phyloP scores from a whole-genome alignment of 2,888 invertebrate genomes.

The Drosophila nr. perissopoda region DNA sequence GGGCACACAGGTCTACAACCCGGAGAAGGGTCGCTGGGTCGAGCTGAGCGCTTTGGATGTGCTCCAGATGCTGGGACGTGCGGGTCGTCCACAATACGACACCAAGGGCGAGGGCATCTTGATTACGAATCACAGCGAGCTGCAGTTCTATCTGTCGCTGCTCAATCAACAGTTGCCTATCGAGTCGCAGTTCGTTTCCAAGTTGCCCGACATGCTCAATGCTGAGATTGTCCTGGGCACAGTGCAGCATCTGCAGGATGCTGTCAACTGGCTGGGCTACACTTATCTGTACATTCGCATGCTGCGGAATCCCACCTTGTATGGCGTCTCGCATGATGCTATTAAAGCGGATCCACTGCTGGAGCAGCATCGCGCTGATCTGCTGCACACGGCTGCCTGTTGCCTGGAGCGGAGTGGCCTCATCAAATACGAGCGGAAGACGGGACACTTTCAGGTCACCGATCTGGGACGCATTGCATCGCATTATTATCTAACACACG shows the following conservation, averaged over 20 bases:
- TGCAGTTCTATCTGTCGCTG: constrained; percentile 98
- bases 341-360: constrained; percentile 93
- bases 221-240: constrained; percentile 99
- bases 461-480: constrained; percentile 99
- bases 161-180: constrained; percentile 99
- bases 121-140: constrained; percentile 99
- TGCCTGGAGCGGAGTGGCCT: constrained; percentile 97
- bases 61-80: constrained; percentile 98
- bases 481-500: constrained; percentile 98
- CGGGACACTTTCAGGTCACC: constrained; percentile 94
- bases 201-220: constrained; percentile 98
- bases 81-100: constrained; percentile 99
- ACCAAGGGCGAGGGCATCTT: constrained; percentile 98
- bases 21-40: constrained; percentile 99
- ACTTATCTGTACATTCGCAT: constrained; percentile 98
- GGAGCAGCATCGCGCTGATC: constrained; percentile 96
- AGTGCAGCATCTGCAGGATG: constrained; percentile 93
- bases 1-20: constrained; percentile 99
- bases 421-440: constrained; percentile 97
- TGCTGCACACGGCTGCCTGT: constrained; percentile 97
- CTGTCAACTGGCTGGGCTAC: constrained; percentile 96
- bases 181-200: constrained; percentile 97
- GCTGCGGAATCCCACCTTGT: constrained; percentile 94
- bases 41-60: constrained; percentile 99
- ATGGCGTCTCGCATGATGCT: constrained; percentile 93